Conservation (phyloP, 2,888 invertebrate species). For the Drosophila barbarae region DNA sequence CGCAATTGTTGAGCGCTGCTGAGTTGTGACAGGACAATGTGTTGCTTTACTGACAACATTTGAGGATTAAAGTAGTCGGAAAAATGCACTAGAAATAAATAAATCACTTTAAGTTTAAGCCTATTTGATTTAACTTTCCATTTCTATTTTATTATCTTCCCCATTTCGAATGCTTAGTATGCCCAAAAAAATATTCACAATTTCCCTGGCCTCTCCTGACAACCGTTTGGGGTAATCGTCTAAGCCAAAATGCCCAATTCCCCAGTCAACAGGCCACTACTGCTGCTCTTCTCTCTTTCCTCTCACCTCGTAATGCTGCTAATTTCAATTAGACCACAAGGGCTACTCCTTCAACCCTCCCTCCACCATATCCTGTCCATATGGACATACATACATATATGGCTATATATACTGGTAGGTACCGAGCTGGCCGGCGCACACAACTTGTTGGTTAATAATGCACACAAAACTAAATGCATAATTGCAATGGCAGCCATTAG, state of each 20-base stretch:
- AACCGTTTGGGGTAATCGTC: slow-evolving; percentile 32
- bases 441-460: slow-evolving; percentile 72
- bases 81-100: too few relatives aligned
- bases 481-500: slow-evolving; percentile 55
- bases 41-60: slow-evolving; percentile 3
- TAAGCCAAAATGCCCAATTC: slow-evolving; percentile 41
- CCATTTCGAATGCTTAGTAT: neutral
- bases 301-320: slow-evolving; percentile 49
- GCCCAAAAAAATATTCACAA: slow-evolving; percentile 6
- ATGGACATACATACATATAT: slow-evolving; percentile 3
- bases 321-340: slow-evolving; percentile 71
- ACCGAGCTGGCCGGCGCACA: slow-evolving; percentile 21
- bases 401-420: slow-evolving; percentile 9
- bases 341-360: slow-evolving; percentile 22
- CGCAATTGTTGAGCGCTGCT: slow-evolving; percentile 26
- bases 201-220: slow-evolving; percentile 6
- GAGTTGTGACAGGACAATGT: slow-evolving; percentile 21
- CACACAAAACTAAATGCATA: slow-evolving; percentile 75
- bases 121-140: neutral
- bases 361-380: slow-evolving; percentile 11
- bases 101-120: neutral
- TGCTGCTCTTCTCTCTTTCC: neutral
- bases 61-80: slow-evolving; percentile 19
- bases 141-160: neutral
- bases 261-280: slow-evolving; percentile 23